A percentile compares a stretch with the other conserved stretches of the same genome.
These are phyloP conservation scores for Zosterops japonicus DNA, from an alignment of 2,113 vertebrate species.

Conservation along the genomic window DNA sequence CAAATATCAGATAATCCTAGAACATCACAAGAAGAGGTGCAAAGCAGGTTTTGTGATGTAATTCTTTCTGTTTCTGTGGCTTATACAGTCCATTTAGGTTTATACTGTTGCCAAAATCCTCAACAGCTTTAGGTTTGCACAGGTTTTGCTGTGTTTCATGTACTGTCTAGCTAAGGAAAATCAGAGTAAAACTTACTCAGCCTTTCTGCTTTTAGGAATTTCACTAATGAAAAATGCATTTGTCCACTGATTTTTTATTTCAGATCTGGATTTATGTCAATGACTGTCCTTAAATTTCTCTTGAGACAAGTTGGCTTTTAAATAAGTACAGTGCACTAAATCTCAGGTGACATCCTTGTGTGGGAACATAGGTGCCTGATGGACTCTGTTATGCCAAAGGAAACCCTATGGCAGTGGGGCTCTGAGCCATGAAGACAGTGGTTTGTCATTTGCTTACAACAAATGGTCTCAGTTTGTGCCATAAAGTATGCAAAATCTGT, in stretches of 20 bases:
- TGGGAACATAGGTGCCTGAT: neutral
- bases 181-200: neutral
- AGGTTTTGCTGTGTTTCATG: neutral
- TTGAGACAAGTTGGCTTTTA: neutral
- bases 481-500: neutral
- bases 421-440: neutral
- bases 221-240: neutral
- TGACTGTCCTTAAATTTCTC: neutral
- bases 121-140: neutral
- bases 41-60: constrained; percentile 14
- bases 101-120: neutral
- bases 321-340: neutral
- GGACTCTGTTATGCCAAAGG: neutral
- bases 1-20: constrained; percentile 43
- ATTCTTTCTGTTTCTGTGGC: neutral
- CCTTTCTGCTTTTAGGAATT: neutral
- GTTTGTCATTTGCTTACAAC: neutral
- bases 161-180: neutral
- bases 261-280: neutral
- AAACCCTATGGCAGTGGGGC: neutral
- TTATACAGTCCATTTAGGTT: neutral
- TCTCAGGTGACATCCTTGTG: neutral
- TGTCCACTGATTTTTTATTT: neutral
- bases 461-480: neutral
- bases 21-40: constrained; percentile 22